Base-by-base conservation (phyloP, 2,888 invertebrate genomes). In the Corythucha ciliata region DNA sequence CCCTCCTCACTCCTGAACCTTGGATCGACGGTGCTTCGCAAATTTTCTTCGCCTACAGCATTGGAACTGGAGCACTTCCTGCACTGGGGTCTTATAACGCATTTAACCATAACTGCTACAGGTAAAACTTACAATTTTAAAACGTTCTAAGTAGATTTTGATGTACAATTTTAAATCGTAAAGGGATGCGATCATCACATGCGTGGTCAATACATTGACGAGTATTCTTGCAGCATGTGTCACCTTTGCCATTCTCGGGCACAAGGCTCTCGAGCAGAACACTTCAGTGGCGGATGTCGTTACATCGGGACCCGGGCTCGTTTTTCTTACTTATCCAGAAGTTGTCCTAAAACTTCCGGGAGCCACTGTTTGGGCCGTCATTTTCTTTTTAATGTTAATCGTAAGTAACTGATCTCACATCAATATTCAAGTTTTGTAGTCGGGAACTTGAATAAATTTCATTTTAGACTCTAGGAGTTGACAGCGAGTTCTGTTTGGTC, bases 1-100 rank as follows among this genome's bases (percentile, higher is more conserved):
- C 71, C 60, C 66, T 77, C 14, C 63, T 72, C 33, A 69, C 66
- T 8, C 70, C 75, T 1, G 73, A 70, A 26, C 75, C 76, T 10
- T 84, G 83, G 83, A 79, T 82, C 61, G 83, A 84, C 62, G 83
- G 83, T 0, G 81, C 81, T 1, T 80, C 81, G 3, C 83, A 84
- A 66, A 81, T 83, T 58, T 83, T 84, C 70, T 84, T 83, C 67
- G 83, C 83, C 1, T 76, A 84, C 61, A 83, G 83, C 52, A 82
- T 83, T 42, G 83, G 83, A 16, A 83, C 82, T 56, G 83, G 83
- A 12, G 83, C 83, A 1, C 68, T 85, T 39, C 74, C 84, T 2
- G 81, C 83, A 4, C 72, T 81, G 34, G 81, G 83, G 39, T 81
- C 81, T 42, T 83, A 83, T 68, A 83, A 83, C 67, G 78, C 79